Base-by-base conservation (phyloP, 1,140 invertebrate species). In the Teleogryllus occipitalis region DNA sequence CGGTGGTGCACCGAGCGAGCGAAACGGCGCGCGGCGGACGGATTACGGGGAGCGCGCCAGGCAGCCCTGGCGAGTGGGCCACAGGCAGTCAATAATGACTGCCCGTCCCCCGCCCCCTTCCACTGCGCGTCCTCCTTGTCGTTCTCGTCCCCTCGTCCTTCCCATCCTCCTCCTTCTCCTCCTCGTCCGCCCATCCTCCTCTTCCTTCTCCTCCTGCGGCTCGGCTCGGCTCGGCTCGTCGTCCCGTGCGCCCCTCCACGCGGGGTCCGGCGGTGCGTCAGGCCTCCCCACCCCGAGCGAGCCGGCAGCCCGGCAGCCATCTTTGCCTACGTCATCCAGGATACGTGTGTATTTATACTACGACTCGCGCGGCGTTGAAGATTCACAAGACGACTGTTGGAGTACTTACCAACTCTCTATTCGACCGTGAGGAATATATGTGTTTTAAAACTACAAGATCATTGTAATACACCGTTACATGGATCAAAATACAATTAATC, bases 291-390 rank as follows among this genome's bases (percentile, higher is more conserved):
- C 54, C 54, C 54, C 54, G 54, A 10, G 54, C 54, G 10, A 0
- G 54, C 54, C 10, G 54, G 54, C 54, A 65, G 54, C 54, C 18
- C 54, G 54, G 54, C 54, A 65, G 54, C 54, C 54, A 65, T 65
- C 54, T 65, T 65, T 65, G 54, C 54, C 54, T 18, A 65, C 54
- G 54, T 65, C 54, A 65, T 65, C 54, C 54, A 65, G 54, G 54
- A 18, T 65, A 65, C 54, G 54, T 65, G 54, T 65, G 54, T 65
- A 65, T 65, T 65, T 65, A 65, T 65, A 65, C 54, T 65, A 65
- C 54, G 54, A 65, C 54, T 14, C 54, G 54, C 54, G 18, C 10
- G 10, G 54, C 10, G 54, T 0, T 65, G 54, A 65, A 65, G 54
- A 65, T 65, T 65, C 54, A 65, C 54, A 10, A 65, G 54, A 14